These are phyloP conservation scores for Cygnus olor DNA, from an alignment of 2,797 vertebrate genomes.

Conservation along the genomic window DNA sequence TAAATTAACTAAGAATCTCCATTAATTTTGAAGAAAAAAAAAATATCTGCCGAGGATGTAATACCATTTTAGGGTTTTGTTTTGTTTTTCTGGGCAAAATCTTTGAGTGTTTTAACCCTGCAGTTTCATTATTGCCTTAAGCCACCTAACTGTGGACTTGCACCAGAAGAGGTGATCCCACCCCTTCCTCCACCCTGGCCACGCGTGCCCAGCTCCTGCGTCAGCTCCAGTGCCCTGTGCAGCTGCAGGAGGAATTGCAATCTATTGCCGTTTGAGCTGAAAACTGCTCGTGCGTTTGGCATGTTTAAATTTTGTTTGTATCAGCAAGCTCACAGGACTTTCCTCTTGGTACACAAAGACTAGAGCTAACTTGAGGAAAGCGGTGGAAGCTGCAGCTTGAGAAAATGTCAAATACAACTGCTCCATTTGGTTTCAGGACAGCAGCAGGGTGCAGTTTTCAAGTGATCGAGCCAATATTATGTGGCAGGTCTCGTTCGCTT, in stretches of 20 bases:
- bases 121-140: neutral
- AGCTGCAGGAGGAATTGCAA: neutral
- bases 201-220: fast-evolving
- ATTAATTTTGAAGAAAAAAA: neutral
- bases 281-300: neutral
- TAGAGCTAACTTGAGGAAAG: neutral
- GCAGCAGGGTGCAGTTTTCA: neutral
- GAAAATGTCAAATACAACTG: neutral
- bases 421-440: neutral
- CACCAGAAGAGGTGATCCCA: neutral
- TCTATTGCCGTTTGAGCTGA: neutral
- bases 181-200: neutral
- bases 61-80: neutral
- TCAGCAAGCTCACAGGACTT: neutral
- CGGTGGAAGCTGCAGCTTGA: neutral
- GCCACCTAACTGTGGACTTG: neutral
- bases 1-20: neutral
- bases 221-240: neutral
- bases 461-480: neutral
- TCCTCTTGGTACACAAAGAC: neutral
- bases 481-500: neutral
- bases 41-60: neutral
- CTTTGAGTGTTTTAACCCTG: neutral
- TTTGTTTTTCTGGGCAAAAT: neutral
- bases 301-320: neutral